Conservation (phyloP, 2,113 vertebrate genomes). For the Rostratula benghalensis region DNA sequence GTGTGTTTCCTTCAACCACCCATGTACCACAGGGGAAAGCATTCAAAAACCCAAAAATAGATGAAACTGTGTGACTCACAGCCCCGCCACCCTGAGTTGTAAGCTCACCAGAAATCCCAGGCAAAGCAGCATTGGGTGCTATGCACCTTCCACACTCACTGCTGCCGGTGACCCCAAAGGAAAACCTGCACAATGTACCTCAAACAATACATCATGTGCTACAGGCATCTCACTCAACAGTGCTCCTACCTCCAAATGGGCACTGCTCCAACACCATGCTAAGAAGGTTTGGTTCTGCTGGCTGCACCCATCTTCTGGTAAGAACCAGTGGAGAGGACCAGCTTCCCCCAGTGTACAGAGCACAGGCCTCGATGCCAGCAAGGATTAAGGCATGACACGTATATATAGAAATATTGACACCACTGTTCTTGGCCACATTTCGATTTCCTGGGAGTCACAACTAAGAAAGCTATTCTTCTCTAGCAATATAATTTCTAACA, state of each 20-base stretch:
- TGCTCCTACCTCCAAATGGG: not conserved
- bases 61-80: conserved; percentile 11
- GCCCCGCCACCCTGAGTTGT: not conserved
- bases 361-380: not conserved
- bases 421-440: not conserved
- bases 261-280: not conserved
- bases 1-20: conserved; percentile 36
- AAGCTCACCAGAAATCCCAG: conserved; percentile 19
- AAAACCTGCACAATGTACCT: not conserved
- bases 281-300: not conserved
- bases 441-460: not conserved
- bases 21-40: conserved; percentile 22
- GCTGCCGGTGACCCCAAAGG: not conserved
- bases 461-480: not conserved
- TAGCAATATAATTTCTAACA: not conserved
- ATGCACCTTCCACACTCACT: not conserved
- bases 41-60: conserved; percentile 55
- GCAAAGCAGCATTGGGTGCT: not conserved
- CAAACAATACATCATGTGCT: not conserved
- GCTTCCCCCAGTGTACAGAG: not conserved
- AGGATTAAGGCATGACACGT: not conserved
- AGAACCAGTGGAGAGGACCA: not conserved
- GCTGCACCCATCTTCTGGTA: not conserved
- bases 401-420: not conserved
- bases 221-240: not conserved